Base-by-base conservation (phyloP, 2,888 invertebrate species). In the Oxyteleia sp. region DNA sequence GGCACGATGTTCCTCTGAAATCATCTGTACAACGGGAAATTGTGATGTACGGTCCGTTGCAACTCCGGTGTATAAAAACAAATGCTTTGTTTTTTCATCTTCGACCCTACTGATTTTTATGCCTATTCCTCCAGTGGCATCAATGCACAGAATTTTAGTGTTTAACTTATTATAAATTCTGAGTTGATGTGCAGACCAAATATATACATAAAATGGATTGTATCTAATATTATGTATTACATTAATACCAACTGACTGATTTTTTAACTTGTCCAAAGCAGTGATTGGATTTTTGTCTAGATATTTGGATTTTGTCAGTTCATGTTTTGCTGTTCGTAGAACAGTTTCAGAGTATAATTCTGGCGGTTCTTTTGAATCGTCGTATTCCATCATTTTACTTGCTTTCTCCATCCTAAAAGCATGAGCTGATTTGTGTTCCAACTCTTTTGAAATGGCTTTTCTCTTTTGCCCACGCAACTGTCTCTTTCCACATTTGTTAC, bases 121-220 rank as follows among this genome's bases (percentile, higher is more conserved):
- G 0, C 38, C 41, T 4, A 55, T 2, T 15, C 35, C 29, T 3
- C 79, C 79, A 8, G 64, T 63, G 0, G 79, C 71, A 63, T 79
- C 64, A 18, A 71, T 29, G 8, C 18, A 71, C 2, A 79, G 3
- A 18, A 8, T 23, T 32, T 45, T 68, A 11, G 18, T 0, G 11
- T 43, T 11, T 7, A 72, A 5, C 23, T n/a, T n/a, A 38, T 80
- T 74, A 15, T 74, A 81, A 0, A 49, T 1, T 7, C 63, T 10
- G 10, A 53, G 47, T 16, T 81, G 81, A 38, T 74, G 69, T 0
- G 59, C 66, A 7, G 82, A 76, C 82, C 82, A 82, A 53, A 71
- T 59, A 15, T 71, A 41, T 4, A 82, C 53, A 15, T 13, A 43
- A 51, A 82, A 29, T 0, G 82, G 82, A 51, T 47, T 53, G 2